Conservation (phyloP, 2,888 invertebrate species). For the Cantharis flavilabris region DNA sequence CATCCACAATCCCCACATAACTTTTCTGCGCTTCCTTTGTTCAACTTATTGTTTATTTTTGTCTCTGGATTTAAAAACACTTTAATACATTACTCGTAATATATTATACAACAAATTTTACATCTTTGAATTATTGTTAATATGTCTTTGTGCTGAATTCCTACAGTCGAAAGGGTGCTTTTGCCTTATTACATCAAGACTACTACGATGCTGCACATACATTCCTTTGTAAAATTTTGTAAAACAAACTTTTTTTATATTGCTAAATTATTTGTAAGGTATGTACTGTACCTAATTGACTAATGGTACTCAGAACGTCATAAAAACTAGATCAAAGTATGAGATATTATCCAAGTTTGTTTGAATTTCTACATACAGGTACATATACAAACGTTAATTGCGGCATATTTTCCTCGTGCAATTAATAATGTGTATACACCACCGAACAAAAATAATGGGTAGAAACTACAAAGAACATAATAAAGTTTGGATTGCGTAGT, state of each 20-base stretch:
- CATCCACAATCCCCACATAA: constrained; percentile 30
- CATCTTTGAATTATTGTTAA: neutral
- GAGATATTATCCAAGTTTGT: neutral
- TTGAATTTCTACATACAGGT: neutral
- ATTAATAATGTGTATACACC: neutral
- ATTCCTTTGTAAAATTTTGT: no score
- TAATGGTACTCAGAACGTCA: neutral
- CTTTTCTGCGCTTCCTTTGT: constrained; percentile 25
- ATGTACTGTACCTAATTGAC: neutral
- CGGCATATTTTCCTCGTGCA: neutral
- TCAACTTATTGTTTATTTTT: constrained; percentile 15
- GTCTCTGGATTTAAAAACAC: constrained; percentile 13
- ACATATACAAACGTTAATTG: neutral
- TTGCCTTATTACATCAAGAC: neutral
- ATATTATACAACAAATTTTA: neutral
- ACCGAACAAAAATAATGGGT: neutral
- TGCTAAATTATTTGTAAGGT: neutral
- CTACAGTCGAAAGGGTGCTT: no score
- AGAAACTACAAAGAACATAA: neutral
- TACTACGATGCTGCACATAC: neutral
- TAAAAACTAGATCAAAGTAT: neutral
- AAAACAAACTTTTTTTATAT: no score
- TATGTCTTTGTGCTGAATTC: neutral
- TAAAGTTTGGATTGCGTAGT: neutral
- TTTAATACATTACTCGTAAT: neutral